phyloP scores from a whole-genome alignment of 2,888 invertebrate genomes.

The Odontothrips loti region DNA sequence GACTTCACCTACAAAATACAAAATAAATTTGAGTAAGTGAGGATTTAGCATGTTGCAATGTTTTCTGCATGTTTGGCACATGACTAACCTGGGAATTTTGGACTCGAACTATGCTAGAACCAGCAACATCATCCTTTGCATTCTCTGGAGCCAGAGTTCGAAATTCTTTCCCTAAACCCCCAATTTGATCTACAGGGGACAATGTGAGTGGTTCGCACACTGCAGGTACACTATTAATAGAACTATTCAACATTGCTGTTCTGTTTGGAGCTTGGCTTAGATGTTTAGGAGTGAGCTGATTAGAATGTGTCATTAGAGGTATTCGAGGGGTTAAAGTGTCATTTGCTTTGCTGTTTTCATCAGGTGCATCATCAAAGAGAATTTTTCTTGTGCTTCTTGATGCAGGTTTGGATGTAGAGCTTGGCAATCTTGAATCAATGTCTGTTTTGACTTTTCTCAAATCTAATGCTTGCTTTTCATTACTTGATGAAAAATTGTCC shows the following conservation, averaged over 20 bases:
- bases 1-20: slow-evolving; percentile 26
- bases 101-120: slow-evolving; percentile 38
- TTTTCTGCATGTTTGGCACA: neutral
- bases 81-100: slow-evolving; percentile 40
- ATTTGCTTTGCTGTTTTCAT: neutral
- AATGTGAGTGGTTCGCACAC: neutral
- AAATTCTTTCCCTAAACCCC: slow-evolving; percentile 33
- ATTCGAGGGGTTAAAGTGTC: neutral
- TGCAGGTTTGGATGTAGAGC: neutral
- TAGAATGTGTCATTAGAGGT: neutral
- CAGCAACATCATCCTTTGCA: slow-evolving; percentile 24
- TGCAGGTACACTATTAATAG: neutral
- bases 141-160: slow-evolving; percentile 35
- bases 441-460: neutral
- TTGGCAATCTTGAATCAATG: neutral
- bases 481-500: neutral
- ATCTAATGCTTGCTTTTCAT: neutral
- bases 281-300: neutral
- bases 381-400: neutral
- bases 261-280: too few relatives aligned
- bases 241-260: too few relatives aligned
- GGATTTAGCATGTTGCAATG: neutral
- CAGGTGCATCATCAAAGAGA: slow-evolving; percentile 4
- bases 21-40: slow-evolving; percentile 18
- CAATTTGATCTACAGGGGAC: neutral